Base-by-base conservation (phyloP, 2,888 invertebrate genomes). In the Ectropis crepuscularia region DNA sequence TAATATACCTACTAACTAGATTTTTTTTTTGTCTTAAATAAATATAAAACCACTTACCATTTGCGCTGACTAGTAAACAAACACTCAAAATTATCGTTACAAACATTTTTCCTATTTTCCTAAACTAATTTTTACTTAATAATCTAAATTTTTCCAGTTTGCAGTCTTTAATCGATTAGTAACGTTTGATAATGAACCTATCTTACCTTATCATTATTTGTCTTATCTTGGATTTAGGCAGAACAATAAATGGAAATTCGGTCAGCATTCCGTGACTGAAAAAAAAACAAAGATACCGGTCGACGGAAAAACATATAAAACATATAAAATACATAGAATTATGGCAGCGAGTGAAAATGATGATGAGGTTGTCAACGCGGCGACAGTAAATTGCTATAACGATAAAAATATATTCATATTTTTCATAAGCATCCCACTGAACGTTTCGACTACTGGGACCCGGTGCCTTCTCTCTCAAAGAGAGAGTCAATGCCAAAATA, bases 81-180 rank as follows among this genome's bases (percentile, higher is more conserved):
- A 78, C 67, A 68, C 80, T 53, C 64, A 79, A 75, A 67, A 79
- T 62, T 61, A 80, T 48, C 55, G 67, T 68, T 45, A 74, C 59
- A 69, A 75, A 77, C 82, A 84, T 84, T 70, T 78, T 79, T 16
- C 6, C 28, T 39, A 36, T 36, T 53, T 8, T 62, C 16, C 8
- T 37, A 37, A 47, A 36, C 46, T n/a, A 41, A 42, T 45, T 38
- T 28, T 10, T 48, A 46, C 0, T 12, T 38, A 42, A 51, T 11
- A 28, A 51, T 28, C 28, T 42, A 12, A 6, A 12, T 10, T 36
- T 36, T 53, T 6, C 47, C 38, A 11, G 28, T 37, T 50, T 7
- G 16, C 43, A 47, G 16, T 45, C 6, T 11, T 39, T 11, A 28
- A 51, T 16, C 39, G 11, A 54, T 63, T 49, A 43, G 11, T 48